These are phyloP conservation scores for Grammomys surdaster DNA, from an alignment of 2,113 vertebrate species.

Conservation along the genomic window DNA sequence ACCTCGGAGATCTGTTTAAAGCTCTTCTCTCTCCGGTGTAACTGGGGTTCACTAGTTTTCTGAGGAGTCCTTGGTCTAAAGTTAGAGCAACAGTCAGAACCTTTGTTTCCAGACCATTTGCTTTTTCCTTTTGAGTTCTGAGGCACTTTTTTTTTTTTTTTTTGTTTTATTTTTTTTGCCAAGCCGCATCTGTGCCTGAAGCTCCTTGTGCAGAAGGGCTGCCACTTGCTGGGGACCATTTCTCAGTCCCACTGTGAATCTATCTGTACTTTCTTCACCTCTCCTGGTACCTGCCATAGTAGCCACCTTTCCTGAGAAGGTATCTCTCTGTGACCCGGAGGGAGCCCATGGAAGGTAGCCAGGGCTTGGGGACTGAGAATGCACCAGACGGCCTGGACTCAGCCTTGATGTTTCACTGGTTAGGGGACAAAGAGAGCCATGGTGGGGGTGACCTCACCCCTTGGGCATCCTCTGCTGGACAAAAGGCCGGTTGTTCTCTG, in stretches of 20 bases:
- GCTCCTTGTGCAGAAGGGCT: not conserved
- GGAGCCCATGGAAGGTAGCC: not conserved
- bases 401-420: slow-evolving; percentile 68
- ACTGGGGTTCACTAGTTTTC: not conserved
- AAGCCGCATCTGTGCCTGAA: not conserved
- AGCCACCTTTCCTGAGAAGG: not conserved
- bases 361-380: not conserved
- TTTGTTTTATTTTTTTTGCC: not conserved
- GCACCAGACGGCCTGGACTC: slow-evolving; percentile 1
- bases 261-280: not conserved
- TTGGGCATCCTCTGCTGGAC: slow-evolving; percentile 77
- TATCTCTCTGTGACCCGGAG: not conserved
- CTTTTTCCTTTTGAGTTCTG: not conserved
- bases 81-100: not conserved
- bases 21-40: not conserved
- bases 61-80: not conserved
- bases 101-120: not conserved
- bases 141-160: not conserved
- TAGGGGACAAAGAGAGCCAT: slow-evolving; percentile 75
- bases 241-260: not conserved
- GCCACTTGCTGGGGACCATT: not conserved
- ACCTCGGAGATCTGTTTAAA: not conserved
- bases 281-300: not conserved
- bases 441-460: slow-evolving; percentile 79
- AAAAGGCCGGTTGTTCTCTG: slow-evolving; percentile 73